Evolutionary conservation across 2,888 invertebrate species (phyloP).

Genomic region (Nephrotoma appendiculata): DNA sequence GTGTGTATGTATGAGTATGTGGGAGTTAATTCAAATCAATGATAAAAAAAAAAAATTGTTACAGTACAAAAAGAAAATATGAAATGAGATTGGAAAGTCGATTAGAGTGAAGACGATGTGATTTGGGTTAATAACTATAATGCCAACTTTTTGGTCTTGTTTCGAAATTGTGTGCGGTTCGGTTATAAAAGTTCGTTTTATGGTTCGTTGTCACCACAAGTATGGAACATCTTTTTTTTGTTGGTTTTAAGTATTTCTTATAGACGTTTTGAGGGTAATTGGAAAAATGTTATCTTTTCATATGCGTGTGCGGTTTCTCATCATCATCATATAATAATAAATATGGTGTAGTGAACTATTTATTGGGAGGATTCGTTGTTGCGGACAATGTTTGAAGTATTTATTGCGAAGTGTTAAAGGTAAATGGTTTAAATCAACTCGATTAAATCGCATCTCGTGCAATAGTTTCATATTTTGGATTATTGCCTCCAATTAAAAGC

Average conservation of each 20-base stretch:
- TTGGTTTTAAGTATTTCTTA: not conserved
- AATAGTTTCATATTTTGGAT: too few relatives aligned
- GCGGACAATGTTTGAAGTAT: too few relatives aligned
- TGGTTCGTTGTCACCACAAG: not conserved
- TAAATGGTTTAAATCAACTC: too few relatives aligned
- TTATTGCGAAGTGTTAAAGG: too few relatives aligned
- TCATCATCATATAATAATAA: too few relatives aligned
- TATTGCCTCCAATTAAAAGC: too few relatives aligned
- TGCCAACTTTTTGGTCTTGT: not conserved
- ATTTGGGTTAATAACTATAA: not conserved
- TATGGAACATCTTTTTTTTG: not conserved
- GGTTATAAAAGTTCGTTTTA: not conserved
- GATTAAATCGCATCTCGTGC: too few relatives aligned
- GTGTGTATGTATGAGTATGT: not conserved
- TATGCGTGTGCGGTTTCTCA: too few relatives aligned
- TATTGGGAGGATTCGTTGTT: too few relatives aligned
- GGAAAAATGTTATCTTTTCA: not conserved
- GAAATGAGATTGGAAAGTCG: not conserved
- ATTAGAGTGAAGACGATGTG: not conserved
- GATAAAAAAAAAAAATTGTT: not conserved
- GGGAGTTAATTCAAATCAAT: not conserved
- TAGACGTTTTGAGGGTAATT: not conserved
- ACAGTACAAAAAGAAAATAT: not conserved
- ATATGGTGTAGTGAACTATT: too few relatives aligned
- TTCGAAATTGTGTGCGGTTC: not conserved